Evolutionary conservation across 2,797 vertebrate genomes (phyloP).

Genomic region (Sphenopsis melanotis): DNA sequence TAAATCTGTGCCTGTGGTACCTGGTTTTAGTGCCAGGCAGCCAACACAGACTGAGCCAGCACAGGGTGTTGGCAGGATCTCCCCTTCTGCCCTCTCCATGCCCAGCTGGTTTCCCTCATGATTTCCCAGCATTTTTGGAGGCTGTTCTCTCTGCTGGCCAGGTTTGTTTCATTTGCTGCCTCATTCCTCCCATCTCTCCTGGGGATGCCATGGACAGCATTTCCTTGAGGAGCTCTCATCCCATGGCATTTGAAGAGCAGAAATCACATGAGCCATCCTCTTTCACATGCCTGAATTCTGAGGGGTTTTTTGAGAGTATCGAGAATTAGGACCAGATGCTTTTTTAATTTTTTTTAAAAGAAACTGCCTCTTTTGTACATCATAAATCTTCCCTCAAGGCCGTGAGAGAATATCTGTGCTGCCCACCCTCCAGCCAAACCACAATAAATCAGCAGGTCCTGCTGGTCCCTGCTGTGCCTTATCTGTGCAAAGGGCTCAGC

Average conservation of each 20-base stretch:
- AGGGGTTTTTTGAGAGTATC: neutral
- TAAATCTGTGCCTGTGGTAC: neutral
- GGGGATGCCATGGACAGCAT: neutral
- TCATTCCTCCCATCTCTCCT: neutral
- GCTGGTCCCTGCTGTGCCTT: neutral
- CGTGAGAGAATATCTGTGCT: conserved; percentile 13
- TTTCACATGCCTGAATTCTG: neutral
- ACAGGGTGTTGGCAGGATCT: neutral
- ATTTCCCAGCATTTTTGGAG: neutral
- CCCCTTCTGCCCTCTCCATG: neutral
- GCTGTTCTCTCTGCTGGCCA: neutral
- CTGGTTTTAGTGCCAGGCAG: neutral
- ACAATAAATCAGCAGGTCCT: neutral
- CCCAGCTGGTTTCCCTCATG: neutral
- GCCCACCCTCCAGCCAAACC: neutral
- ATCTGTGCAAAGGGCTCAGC: neutral
- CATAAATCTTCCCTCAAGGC: conserved; percentile 20
- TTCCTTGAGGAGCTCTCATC: neutral
- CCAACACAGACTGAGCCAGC: neutral
- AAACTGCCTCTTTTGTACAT: neutral
- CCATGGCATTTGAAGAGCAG: neutral
- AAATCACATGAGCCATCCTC: neutral
- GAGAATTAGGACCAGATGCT: conserved; percentile 18
- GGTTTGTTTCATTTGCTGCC: neutral
- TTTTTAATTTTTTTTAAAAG: neutral